These are phyloP conservation scores for Botrylloides violaceus DNA, from an alignment of 23 tunicate genomes.

Conservation along the genomic window DNA sequence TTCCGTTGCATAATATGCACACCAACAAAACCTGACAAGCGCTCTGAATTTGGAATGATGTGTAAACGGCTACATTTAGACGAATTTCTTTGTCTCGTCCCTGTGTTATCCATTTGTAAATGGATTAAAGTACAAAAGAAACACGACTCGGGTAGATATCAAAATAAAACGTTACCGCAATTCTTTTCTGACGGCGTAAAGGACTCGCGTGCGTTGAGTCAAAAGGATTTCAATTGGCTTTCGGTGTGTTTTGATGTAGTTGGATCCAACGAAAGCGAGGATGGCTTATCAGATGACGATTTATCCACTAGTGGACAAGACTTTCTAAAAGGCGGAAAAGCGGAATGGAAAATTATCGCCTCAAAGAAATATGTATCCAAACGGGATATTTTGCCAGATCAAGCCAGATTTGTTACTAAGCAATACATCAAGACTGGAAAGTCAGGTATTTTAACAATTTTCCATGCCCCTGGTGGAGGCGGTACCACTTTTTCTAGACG, in stretches of 20 bases:
- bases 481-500: conserved; percentile 65
- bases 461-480: conserved; percentile 63
- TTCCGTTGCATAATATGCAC: conserved; percentile 3
- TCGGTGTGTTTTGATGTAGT: conserved; percentile 14
- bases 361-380: conserved; percentile 11
- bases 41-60: background rate
- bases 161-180: background rate
- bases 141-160: background rate
- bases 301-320: conserved; percentile 28
- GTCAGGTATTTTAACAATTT: conserved; percentile 24
- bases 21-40: background rate
- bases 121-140: background rate
- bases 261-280: background rate
- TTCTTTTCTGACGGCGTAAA: background rate
- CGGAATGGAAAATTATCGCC: conserved; percentile 36
- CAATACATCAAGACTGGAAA: conserved; percentile 24
- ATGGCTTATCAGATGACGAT: background rate
- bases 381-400: conserved; percentile 9
- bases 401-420: background rate
- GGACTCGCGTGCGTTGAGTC: background rate
- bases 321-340: conserved; percentile 34
- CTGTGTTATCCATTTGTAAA: background rate
- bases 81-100: background rate
- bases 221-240: conserved; percentile 18
- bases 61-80: background rate